Percentiles rank a stretch among this genome's conserved stretches.
phyloP scores from a whole-genome alignment of 2,113 vertebrate species.

The Barbus barbus region DNA sequence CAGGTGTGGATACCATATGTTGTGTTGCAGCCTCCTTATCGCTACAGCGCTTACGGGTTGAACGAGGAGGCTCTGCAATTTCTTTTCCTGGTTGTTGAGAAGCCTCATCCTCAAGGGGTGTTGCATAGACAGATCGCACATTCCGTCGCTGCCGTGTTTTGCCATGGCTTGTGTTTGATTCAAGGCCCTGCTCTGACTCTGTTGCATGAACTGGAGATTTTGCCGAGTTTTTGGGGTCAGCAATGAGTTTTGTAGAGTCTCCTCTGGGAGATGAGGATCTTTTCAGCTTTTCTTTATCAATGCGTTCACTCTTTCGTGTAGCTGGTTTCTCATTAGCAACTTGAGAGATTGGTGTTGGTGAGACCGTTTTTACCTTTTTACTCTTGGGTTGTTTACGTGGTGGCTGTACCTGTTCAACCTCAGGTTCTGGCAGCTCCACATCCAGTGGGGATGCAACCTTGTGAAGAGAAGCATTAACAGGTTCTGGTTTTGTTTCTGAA shows the following conservation, averaged over 20 bases:
- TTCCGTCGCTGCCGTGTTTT: conserved; percentile 88
- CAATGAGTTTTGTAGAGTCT: conserved; percentile 33
- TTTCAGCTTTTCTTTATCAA: conserved; percentile 93
- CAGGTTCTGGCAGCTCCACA: conserved; percentile 69
- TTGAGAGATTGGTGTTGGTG: conserved; percentile 69
- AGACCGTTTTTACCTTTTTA: conserved; percentile 83
- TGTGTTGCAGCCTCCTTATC: conserved; percentile 84
- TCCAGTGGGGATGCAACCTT: conserved; percentile 74
- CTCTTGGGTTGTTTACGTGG: conserved; percentile 85
- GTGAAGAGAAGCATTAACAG: conserved; percentile 61
- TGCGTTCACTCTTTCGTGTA: conserved; percentile 93
- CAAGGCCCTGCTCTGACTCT: conserved; percentile 80
- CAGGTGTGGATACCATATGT: conserved; percentile 61
- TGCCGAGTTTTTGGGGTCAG: conserved; percentile 78
- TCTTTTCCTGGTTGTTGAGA: conserved; percentile 81
- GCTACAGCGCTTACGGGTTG: conserved; percentile 83
- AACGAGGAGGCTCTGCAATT: conserved; percentile 77
- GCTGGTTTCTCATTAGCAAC: conserved; percentile 81
- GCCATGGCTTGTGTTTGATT: conserved; percentile 82
- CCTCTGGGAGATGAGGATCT: conserved; percentile 73
- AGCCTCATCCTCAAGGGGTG: conserved; percentile 82
- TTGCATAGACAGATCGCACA: conserved; percentile 92
- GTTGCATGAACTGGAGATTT: conserved; percentile 83
- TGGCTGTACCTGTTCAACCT: conserved; percentile 76
- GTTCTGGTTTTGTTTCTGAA: conserved; percentile 64